These are phyloP conservation scores for Alca torda DNA, from an alignment of 2,797 vertebrate genomes.

Conservation along the genomic window DNA sequence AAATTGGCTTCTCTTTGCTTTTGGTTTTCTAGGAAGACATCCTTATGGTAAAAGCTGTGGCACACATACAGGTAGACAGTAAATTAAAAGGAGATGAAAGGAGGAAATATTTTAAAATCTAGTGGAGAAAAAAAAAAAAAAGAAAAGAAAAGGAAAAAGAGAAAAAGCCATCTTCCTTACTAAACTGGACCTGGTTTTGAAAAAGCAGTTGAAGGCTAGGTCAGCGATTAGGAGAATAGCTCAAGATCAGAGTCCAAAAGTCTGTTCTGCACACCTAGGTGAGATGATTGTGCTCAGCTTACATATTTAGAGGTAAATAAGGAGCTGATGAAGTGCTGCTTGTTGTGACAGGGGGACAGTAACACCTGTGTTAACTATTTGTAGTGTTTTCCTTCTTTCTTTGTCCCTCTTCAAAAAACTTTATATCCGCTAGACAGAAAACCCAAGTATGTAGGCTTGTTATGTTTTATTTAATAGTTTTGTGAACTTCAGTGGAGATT, in stretches of 20 bases:
- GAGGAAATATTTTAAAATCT: background rate
- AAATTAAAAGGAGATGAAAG: background rate
- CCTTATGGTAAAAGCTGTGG: background rate
- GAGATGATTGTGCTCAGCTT: background rate
- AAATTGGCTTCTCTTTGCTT: background rate
- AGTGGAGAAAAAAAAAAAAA: background rate
- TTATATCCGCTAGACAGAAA: background rate
- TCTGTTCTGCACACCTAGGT: background rate
- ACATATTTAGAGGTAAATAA: background rate
- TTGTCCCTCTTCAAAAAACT: background rate
- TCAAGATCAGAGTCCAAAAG: background rate
- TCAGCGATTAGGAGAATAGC: background rate
- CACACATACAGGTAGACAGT: background rate
- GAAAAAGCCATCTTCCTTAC: background rate
- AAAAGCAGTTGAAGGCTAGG: background rate
- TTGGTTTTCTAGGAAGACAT: background rate
- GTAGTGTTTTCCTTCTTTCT: background rate
- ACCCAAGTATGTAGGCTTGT: background rate
- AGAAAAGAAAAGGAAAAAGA: fast-evolving
- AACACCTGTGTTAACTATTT: background rate
- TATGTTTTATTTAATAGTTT: background rate
- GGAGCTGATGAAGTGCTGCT: background rate
- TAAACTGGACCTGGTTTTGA: background rate
- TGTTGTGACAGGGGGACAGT: background rate
- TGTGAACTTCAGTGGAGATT: background rate